A percentile compares a stretch with the other conserved stretches of the same genome.
Evolutionary conservation across 2,888 invertebrate genomes (phyloP).

Genomic region (Tipula unca): DNA sequence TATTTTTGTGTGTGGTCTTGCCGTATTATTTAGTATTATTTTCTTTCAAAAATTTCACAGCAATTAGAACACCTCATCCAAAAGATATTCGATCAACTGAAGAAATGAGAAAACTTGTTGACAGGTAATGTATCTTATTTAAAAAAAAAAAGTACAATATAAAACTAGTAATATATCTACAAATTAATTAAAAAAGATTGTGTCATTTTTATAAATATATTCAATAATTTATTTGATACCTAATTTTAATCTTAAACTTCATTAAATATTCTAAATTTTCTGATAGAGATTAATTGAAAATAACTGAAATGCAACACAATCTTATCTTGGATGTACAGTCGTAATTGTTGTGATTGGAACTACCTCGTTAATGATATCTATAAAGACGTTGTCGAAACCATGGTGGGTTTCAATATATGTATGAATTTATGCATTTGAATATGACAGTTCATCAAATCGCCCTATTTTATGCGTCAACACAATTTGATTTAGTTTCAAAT

Average conservation of each 20-base stretch:
- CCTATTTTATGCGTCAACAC: no score
- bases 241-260: neutral
- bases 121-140: slow-evolving; percentile 67
- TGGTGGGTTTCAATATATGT: no score
- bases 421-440: no score
- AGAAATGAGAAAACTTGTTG: slow-evolving; percentile 95
- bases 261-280: neutral
- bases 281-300: neutral
- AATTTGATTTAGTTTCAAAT: no score
- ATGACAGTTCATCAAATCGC: no score
- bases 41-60: slow-evolving; percentile 32
- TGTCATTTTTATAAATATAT: slow-evolving; percentile 16
- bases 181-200: slow-evolving; percentile 22
- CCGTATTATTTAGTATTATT: slow-evolving; percentile 29
- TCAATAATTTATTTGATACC: neutral
- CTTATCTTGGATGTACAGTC: neutral
- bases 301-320: slow-evolving; percentile 24
- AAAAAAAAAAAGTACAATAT: slow-evolving; percentile 20
- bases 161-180: slow-evolving; percentile 15
- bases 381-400: no score
- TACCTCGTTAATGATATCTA: no score
- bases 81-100: slow-evolving; percentile 92
- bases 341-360: neutral
- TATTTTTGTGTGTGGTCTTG: slow-evolving; percentile 16
- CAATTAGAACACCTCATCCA: slow-evolving; percentile 59